Evolutionary conservation across 2,113 vertebrate genomes (phyloP).

Genomic region (Picathartes gymnocephalus): DNA sequence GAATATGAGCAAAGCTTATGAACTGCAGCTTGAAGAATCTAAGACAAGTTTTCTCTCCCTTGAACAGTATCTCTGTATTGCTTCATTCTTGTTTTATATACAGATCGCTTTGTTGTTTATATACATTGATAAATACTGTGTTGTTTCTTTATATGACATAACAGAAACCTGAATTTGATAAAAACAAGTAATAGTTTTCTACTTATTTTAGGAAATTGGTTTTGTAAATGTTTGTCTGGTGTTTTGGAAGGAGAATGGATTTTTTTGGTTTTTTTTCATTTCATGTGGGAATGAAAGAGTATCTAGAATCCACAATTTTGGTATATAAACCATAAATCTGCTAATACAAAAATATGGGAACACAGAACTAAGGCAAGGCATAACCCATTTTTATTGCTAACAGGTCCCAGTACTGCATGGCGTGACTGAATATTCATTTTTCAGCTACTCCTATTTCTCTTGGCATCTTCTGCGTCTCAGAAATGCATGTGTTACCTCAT

Average conservation of each 20-base stretch:
- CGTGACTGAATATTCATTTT: background rate
- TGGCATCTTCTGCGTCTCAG: background rate
- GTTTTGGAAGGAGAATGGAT: background rate
- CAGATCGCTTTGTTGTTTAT: background rate
- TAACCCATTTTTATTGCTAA: background rate
- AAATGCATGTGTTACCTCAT: background rate
- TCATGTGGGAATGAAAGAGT: background rate
- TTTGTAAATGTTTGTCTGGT: background rate
- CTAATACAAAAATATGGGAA: background rate
- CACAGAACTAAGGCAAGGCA: background rate
- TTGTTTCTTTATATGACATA: background rate
- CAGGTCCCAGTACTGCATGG: background rate
- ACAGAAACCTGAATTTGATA: background rate
- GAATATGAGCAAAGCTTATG: background rate
- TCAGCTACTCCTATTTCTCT: background rate
- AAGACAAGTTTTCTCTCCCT: background rate
- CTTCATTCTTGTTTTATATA: background rate
- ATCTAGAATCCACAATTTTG: background rate
- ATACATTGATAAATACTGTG: background rate
- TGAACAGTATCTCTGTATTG: background rate
- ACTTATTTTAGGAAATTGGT: background rate
- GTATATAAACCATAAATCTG: background rate
- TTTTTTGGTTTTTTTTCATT: background rate
- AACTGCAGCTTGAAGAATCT: background rate
- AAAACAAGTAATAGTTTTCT: background rate